phyloP scores from a whole-genome alignment of 2,888 invertebrate genomes.

The Tenthredo livida region DNA sequence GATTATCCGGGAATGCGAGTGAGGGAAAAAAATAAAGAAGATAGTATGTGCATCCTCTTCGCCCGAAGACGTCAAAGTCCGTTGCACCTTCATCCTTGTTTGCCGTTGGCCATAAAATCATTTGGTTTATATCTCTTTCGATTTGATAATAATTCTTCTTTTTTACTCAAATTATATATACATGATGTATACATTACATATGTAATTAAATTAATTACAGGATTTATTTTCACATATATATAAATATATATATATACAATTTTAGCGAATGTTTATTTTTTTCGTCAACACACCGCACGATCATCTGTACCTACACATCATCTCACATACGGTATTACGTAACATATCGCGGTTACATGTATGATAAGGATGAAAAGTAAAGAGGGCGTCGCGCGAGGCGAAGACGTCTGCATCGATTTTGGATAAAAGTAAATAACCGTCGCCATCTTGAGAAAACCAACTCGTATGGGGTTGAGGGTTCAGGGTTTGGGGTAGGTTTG shows the following conservation, averaged over 20 bases:
- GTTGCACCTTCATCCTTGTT: not conserved
- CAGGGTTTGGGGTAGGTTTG: slow-evolving; percentile 28
- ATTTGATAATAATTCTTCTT: too few species aligned
- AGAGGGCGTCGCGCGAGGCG: slow-evolving; percentile 28
- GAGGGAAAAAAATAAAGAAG: not conserved
- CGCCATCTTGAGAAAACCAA: slow-evolving; percentile 54
- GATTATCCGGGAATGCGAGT: slow-evolving; percentile 60
- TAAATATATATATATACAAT: too few species aligned
- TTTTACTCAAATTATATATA: not conserved
- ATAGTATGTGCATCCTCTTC: not conserved
- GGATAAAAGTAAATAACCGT: slow-evolving; percentile 70
- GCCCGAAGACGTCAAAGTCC: slow-evolving; percentile 6
- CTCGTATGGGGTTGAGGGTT: slow-evolving; percentile 44
- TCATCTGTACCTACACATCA: not conserved
- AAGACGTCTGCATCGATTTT: slow-evolving; percentile 66
- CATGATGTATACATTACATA: too few species aligned
- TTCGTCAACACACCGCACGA: not conserved
- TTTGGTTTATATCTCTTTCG: too few species aligned
- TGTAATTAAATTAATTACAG: not conserved
- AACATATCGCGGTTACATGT: not conserved
- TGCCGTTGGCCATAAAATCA: not conserved
- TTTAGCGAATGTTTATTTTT: not conserved
- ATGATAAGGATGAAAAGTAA: not conserved
- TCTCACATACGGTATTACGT: not conserved
- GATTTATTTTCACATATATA: too few species aligned